A percentile compares a stretch with the other conserved stretches of the same genome.
Evolutionary conservation across 2,797 vertebrate species (phyloP).

Genomic region (Chiroxiphia lanceolata): DNA sequence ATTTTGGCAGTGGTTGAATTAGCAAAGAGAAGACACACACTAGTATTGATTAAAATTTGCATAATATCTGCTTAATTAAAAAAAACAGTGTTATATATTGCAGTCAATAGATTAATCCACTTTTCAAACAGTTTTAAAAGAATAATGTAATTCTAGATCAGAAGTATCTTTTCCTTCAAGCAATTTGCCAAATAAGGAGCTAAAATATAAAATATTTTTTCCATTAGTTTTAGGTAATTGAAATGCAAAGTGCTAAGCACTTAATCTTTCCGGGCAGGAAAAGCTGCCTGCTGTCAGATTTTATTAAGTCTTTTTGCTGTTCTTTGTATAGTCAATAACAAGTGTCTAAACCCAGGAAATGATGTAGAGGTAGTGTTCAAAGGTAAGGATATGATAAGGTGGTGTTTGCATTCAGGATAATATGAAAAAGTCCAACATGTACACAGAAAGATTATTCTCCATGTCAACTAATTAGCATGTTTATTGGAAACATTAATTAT

Average conservation of each 20-base stretch:
- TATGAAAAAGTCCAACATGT: slow-evolving; percentile 69
- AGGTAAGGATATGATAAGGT: slow-evolving; percentile 75
- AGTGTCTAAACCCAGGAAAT: slow-evolving; percentile 75
- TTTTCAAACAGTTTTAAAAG: slow-evolving; percentile 70
- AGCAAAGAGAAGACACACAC: slow-evolving; percentile 27
- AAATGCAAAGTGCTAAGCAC: slow-evolving; percentile 77
- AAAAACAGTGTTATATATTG: slow-evolving; percentile 17
- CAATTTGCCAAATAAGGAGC: slow-evolving; percentile 68
- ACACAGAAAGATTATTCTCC: slow-evolving; percentile 72
- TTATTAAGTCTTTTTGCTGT: slow-evolving; percentile 79
- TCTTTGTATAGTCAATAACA: slow-evolving; percentile 78
- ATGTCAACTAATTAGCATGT: slow-evolving; percentile 81
- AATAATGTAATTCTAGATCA: slow-evolving; percentile 55
- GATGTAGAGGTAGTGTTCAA: slow-evolving; percentile 75
- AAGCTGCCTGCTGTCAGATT: slow-evolving; percentile 81
- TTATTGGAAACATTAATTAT: slow-evolving; percentile 80
- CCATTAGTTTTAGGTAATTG: slow-evolving; percentile 82
- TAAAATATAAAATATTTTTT: slow-evolving; percentile 80
- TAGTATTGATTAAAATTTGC: slow-evolving; percentile 60
- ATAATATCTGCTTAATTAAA: slow-evolving; percentile 55
- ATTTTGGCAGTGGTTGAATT: slow-evolving; percentile 23
- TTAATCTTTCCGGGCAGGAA: slow-evolving; percentile 79
- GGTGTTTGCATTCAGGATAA: slow-evolving; percentile 74
- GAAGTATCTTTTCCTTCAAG: slow-evolving; percentile 60
- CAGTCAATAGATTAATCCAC: slow-evolving; percentile 52